Conservation (phyloP, 2,888 invertebrate genomes). For the Epinotia brunnichana region DNA sequence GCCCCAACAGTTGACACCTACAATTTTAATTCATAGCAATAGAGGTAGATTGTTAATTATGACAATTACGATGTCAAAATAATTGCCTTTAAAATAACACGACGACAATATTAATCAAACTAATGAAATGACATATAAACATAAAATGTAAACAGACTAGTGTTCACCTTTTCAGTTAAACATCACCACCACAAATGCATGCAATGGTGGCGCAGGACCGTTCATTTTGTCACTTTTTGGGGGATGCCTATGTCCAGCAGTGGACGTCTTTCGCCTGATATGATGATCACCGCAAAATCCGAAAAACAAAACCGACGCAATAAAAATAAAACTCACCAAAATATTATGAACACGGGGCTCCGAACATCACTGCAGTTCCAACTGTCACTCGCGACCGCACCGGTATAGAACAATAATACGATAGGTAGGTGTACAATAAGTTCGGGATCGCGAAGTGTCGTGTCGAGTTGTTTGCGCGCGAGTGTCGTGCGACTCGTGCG, state of each 20-base stretch:
- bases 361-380: slow-evolving; percentile 58
- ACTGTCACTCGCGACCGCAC: slow-evolving; percentile 62
- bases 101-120: background rate
- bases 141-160: background rate
- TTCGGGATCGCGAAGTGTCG: slow-evolving; percentile 2
- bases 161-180: background rate
- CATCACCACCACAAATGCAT: background rate
- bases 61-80: background rate
- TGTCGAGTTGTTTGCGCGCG: slow-evolving; percentile 9
- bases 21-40: too few species aligned
- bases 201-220: too few species aligned
- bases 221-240: too few species aligned
- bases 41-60: background rate
- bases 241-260: too few species aligned
- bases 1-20: too few species aligned
- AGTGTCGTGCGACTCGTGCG: slow-evolving; percentile 28
- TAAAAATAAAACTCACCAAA: slow-evolving; percentile 55
- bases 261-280: too few species aligned
- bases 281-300: background rate
- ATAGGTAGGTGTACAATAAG: background rate
- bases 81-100: background rate
- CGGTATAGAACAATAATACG: slow-evolving; percentile 47
- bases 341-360: slow-evolving; percentile 49
- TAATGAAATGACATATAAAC: background rate
- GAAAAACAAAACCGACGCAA: slow-evolving; percentile 21